phyloP scores from a whole-genome alignment of 2,888 invertebrate species.

The Drosophila buzzatii region DNA sequence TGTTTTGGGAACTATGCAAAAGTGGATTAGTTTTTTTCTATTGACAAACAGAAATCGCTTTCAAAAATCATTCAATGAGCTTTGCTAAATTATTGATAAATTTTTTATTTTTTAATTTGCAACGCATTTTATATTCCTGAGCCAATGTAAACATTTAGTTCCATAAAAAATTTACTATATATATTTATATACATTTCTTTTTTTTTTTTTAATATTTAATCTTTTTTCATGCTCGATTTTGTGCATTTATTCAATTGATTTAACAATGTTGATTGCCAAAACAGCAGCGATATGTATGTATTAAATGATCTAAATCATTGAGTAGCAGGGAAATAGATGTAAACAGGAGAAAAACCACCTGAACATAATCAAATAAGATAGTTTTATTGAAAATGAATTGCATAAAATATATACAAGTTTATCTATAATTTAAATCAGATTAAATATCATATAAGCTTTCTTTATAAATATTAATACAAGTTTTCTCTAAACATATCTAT shows the following conservation, averaged over 20 bases:
- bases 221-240: neutral
- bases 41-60: neutral
- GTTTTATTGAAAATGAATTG: neutral
- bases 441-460: slow-evolving; percentile 72
- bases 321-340: too few relatives aligned
- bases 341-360: too few relatives aligned
- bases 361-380: too few relatives aligned
- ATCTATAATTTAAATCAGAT: slow-evolving; percentile 73
- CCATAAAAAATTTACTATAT: slow-evolving; percentile 4
- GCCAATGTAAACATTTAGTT: neutral
- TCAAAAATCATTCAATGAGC: neutral
- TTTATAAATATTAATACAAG: too few relatives aligned
- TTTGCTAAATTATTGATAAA: neutral
- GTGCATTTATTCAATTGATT: slow-evolving; percentile 7
- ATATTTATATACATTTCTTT: neutral
- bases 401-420: slow-evolving; percentile 2
- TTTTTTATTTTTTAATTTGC: neutral
- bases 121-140: neutral
- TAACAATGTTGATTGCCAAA: neutral
- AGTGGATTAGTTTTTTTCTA: neutral
- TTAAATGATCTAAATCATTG: neutral
- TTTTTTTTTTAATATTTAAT: slow-evolving; percentile 1
- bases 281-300: neutral
- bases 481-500: too few relatives aligned
- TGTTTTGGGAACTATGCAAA: neutral